These are phyloP conservation scores for Hexactinellida sp. DNA, from an alignment of 37 sponge, comb jelly and placozoan genomes.

Conservation along the genomic window DNA sequence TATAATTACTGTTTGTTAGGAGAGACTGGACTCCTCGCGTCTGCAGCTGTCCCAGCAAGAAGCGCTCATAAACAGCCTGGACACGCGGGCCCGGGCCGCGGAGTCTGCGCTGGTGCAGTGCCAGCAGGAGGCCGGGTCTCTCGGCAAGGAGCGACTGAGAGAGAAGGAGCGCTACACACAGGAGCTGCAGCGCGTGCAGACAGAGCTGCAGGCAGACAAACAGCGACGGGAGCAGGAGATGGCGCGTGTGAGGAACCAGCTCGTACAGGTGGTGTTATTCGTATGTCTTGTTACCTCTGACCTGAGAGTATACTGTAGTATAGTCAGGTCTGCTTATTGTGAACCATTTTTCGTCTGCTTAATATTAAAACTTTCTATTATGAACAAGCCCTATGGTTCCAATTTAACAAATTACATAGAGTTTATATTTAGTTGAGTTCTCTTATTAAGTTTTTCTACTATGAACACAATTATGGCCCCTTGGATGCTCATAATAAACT, in stretches of 20 bases:
- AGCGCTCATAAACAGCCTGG: background rate
- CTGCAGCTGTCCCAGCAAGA: background rate
- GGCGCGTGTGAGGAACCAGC: background rate
- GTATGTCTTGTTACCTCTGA: background rate
- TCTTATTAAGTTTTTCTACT: background rate
- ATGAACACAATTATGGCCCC: no score
- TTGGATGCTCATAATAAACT: background rate
- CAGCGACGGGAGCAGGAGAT: conserved; percentile 1
- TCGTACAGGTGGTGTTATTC: background rate
- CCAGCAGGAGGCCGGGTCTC: background rate
- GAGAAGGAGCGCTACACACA: background rate
- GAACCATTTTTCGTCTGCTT: no score
- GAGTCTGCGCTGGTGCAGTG: background rate
- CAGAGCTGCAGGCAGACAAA: background rate
- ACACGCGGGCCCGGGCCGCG: background rate
- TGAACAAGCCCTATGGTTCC: no score
- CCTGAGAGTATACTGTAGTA: no score
- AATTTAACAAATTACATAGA: no score
- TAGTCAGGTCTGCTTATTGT: no score
- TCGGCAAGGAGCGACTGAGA: background rate
- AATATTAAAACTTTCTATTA: no score
- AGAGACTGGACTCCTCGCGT: background rate
- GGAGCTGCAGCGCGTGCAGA: background rate
- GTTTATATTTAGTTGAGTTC: background rate
- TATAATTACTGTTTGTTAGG: background rate